Conservation (phyloP, 2,888 invertebrate species). For the Sarcophaga subvicina region DNA sequence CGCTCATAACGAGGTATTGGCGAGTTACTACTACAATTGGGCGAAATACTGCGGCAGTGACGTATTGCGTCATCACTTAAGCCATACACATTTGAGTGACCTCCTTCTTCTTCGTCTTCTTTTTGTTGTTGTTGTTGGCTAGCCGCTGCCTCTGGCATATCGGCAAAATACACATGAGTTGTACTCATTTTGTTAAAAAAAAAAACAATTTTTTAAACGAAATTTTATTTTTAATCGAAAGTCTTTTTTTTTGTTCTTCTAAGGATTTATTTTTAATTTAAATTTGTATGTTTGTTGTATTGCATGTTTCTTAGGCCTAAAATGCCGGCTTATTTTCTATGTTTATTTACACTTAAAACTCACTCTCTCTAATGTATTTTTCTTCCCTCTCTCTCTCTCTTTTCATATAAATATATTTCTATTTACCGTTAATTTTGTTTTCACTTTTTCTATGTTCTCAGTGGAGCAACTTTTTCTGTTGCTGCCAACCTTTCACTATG, state of each 20-base stretch:
- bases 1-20: constrained; percentile 83
- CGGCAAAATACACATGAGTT: constrained; percentile 77
- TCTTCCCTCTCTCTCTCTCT: not conserved
- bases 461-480: not conserved
- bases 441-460: constrained; percentile 16
- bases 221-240: not conserved
- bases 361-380: constrained; percentile 26
- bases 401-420: not conserved
- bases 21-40: constrained; percentile 78
- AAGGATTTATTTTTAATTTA: not conserved
- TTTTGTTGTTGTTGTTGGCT: constrained; percentile 20
- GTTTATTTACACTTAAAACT: constrained; percentile 16
- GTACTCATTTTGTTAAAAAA: constrained; percentile 71
- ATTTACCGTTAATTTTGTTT: constrained; percentile 29
- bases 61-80: constrained; percentile 60
- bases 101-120: constrained; percentile 42
- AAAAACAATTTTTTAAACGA: not conserved
- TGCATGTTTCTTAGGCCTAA: not conserved
- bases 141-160: constrained; percentile 70
- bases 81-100: constrained; percentile 36
- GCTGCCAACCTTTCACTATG: constrained; percentile 64
- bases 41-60: constrained; percentile 78
- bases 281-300: not conserved
- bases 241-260: not conserved
- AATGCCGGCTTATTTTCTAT: constrained; percentile 11